Conservation (phyloP, 2,797 vertebrate species). For the Otus scops region DNA sequence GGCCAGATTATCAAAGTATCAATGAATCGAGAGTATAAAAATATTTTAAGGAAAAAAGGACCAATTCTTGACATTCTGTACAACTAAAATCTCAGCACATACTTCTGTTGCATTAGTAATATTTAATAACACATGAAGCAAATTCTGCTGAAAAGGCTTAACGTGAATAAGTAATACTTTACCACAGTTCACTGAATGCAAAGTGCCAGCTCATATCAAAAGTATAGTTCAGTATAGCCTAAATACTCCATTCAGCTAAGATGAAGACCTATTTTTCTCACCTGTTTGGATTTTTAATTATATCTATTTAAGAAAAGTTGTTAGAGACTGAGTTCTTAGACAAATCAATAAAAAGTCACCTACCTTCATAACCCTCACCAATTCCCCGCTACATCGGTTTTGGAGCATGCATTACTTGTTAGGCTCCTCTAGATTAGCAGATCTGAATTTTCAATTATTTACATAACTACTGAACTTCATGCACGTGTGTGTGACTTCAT, state of each 20-base stretch:
- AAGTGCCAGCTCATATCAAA: neutral
- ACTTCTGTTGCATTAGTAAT: neutral
- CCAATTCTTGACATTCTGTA: neutral
- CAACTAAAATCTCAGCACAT: neutral
- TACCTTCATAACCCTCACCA: neutral
- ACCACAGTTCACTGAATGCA: neutral
- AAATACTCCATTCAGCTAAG: neutral
- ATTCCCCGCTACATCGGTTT: neutral
- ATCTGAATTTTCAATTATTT: neutral
- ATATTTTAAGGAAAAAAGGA: neutral
- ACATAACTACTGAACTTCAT: neutral
- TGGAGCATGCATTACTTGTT: neutral
- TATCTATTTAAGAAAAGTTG: neutral
- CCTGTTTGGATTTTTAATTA: neutral
- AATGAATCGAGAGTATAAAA: neutral
- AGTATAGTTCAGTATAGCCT: neutral
- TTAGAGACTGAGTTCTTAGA: neutral
- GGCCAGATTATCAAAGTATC: neutral
- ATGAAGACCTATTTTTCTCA: neutral
- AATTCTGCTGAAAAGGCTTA: neutral
- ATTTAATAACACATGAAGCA: neutral
- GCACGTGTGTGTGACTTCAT: neutral
- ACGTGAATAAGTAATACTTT: neutral
- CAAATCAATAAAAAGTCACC: neutral
- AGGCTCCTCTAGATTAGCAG: neutral